Evolutionary conservation across 2,888 invertebrate species (phyloP), one percentile per base, ranked within the genome.

Genomic region (Nemapogon koenigi): DNA sequence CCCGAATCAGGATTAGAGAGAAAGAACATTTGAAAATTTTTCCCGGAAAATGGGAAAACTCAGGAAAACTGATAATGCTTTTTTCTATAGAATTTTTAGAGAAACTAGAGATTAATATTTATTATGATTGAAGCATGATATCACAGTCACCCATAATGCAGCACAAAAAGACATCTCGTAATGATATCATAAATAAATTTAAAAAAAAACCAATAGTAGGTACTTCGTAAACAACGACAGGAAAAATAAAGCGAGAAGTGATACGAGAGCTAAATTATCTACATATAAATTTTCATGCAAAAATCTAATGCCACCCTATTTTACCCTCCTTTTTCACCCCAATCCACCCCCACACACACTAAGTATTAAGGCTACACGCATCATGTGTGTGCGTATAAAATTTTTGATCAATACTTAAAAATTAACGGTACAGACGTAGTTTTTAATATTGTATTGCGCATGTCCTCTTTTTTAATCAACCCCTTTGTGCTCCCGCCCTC

Each of bases 381-480:
- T 2, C 17, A 3, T 7, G 49, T 55, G 50, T 56, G 39, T 39
- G 57, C 58, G 63, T 60, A 75, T 72, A 73, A 75, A 76, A 75
- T 76, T 76, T 76, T 75, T 78, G 75, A 76, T 78, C 76, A 76
- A 76, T 78, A 78, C 76, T 78, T 78, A 78, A 78, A 78, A 78
- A 78, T 78, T 78, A 76, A 78, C 75, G 69, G 18, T 27, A 28
- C 72, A 62, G 59, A 69, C 71, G 67, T 76, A 76, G 76, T 76
- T 76, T 76, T 78, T 75, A 71, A 78, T 67, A 71, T 71, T 72
- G 75, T 56, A 70, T 70, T 78, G 76, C 76, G 76, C 76, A 78
- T 78, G 76, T 76, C 76, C 75, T 76, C 75, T 69, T 70, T 76
- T 78, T 76, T 76, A 78, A 78, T 78, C 76, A 76, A 69, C 46